These are phyloP conservation scores for Oscheius sp. DNA, from an alignment of 2,888 invertebrate species.

Conservation along the genomic window DNA sequence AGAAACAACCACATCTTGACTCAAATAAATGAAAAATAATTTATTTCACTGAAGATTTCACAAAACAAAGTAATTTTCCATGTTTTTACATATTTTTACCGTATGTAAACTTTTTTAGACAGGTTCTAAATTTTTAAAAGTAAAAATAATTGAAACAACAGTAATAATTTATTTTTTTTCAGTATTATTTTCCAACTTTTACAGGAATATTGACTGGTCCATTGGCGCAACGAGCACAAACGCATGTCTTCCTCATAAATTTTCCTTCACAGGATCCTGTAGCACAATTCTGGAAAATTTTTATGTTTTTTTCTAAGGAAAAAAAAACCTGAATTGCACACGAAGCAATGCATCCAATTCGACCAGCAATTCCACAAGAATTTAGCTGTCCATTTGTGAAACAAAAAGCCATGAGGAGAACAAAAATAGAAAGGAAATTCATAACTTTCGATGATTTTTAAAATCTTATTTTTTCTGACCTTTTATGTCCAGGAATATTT, in stretches of 20 bases:
- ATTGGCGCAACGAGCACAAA: not conserved
- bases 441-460: too few species aligned
- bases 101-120: too few species aligned
- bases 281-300: not conserved
- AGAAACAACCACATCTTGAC: too few species aligned
- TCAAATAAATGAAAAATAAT: too few species aligned
- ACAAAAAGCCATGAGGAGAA: not conserved
- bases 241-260: not conserved
- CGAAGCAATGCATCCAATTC: slow-evolving; percentile 4
- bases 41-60: too few species aligned
- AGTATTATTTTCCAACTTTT: not conserved
- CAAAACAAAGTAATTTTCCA: too few species aligned
- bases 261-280: not conserved
- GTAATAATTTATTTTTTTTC: too few species aligned
- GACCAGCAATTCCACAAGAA: slow-evolving; percentile 1
- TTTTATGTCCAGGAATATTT: too few species aligned
- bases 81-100: too few species aligned
- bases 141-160: too few species aligned
- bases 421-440: not conserved
- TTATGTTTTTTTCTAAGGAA: not conserved
- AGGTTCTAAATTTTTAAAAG: too few species aligned
- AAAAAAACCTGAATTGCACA: slow-evolving; percentile 1
- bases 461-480: too few species aligned
- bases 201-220: slow-evolving; percentile 7
- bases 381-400: not conserved